Base-by-base conservation (phyloP, 2,113 vertebrate genomes). In the Hypanus sabinus region DNA sequence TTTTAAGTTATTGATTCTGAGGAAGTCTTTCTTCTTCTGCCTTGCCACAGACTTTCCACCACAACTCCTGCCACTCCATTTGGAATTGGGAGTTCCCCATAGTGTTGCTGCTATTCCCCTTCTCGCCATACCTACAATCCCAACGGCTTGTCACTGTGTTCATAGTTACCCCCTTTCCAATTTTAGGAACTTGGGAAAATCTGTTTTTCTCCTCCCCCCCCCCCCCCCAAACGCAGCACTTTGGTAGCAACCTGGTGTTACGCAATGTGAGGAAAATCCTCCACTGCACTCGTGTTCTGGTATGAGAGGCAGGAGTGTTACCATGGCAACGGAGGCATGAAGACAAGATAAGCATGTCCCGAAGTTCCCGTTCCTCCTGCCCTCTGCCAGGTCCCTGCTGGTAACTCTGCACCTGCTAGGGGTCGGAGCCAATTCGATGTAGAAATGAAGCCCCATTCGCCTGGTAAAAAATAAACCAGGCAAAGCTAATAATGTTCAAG, bases 391-490 rank as follows among this genome's bases (percentile, higher is more conserved):
- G 94, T 95, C 94, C 94, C 94, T 16, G 3, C 80, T 94, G 95
- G 94, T 94, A 73, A 60, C 95, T 95, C 94, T 95, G 94, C 96
- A 97, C 96, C 96, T 97, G 96, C 96, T 96, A 96, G 97, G 95
- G 97, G 95, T 96, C 95, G 90, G 94, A 96, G 96, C 95, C 95
- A 95, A 96, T 96, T 95, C 95, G 94, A 94, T 8, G 4, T 92
- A 96, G 95, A 96, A 95, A 93, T 95, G 96, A 96, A 95, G 94
- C 94, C 95, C 95, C 95, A 95, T 96, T 96, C 96, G 95, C 8
- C 30, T 75, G 57, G 55, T 5, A n/a, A 92, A 90, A 94, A 60
- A 94, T 93, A 94, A 95, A 96, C 95, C 96, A 95, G 71, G 16
- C 71, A 73, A 73, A 22, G 71, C 71, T 73, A 73, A 22, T 73